Base-by-base conservation (phyloP, 2,888 invertebrate genomes). In the Eupithecia centaureata region DNA sequence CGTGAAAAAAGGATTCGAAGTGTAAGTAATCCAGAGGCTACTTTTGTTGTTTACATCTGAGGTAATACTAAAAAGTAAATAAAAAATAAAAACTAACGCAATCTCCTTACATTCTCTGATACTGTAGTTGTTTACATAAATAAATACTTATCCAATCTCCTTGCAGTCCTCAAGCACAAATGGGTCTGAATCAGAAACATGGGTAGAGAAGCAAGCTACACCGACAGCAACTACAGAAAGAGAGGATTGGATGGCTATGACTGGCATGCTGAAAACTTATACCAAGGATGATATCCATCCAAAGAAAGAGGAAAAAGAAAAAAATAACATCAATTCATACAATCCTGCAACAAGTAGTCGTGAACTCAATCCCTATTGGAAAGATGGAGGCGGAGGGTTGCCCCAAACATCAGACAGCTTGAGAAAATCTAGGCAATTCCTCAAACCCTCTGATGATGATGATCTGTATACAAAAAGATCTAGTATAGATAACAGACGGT, bases 311-410 rank as follows among this genome's bases (percentile, higher is more conserved):
- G 90, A 94, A 65, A 92, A 92, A 75, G 86, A 92, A 68, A 94
- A 94, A 76, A 90, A 90, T 72, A 88, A 94, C 73, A 92, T 94
- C 65, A 94, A 95, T 79, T 91, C 94, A 51, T 95, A 96, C 77
- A 94, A 95, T 84, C 96, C 97, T 18, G 95, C 96, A 0, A 95
- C 95, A 72, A 96, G 96, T 84, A 88, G 87, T 1, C 93, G 96
- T 79, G 98, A 99, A 89, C 90, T 98, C 63, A 99, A 99, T 94
- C 98, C 98, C 0, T 97, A 97, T 82, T 98, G 98, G 98, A 98
- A 96, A 92, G 94, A 96, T 86, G 98, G 97, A 56, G 98, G 98
- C 0, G 95, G 94, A 63, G 98, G 98, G 1, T 83, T 98, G 68
- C 98, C 98, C 0, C 85, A 87, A 78, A 84, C 87, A 63, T 70